Base-by-base conservation (phyloP, 2,888 invertebrate species). In the Euplexia lucipara region DNA sequence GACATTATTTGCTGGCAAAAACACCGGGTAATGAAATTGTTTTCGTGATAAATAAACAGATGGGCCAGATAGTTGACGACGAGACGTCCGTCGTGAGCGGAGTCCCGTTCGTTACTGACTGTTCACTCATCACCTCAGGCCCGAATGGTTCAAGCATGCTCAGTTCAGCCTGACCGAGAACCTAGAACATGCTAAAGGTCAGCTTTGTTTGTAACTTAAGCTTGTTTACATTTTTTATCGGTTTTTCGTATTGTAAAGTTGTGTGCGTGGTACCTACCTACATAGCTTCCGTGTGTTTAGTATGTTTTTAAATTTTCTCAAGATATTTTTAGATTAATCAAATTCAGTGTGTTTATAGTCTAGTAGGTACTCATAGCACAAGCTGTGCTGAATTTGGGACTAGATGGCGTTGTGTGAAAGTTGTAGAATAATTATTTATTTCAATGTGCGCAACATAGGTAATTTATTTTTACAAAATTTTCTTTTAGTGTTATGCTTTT, bases 131-230 rank as follows among this genome's bases (percentile, higher is more conserved):
- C 6, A 20, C 26, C 37, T 32, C 10, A n/a, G 10, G n/a, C n/a
- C 12, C 34, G 14, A 22, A 12, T 39, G 3, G 30, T 16, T 26
- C 26, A 45, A 10, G 7, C 54, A 39, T 51, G 52, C 39, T 68
- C 58, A 14, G 16, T 45, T 41, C 16, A 14, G 14, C 20, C 39
- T 56, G 51, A 62, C 70, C 62, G 16, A 35, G 51, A 47, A 62
- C 75, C 70, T 75, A 59, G 62, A 75, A 48, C 32, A 30, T 59
- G n/a, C 18, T 52, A 56, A 59, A 63, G 64, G 56, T 60, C 56
- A 64, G 12, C 37, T 49, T 73, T 64, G 64, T 70, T 74, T 64
- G 52, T 39, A 26, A 57, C 37, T 70, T 18, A 30, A 6, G 4
- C 35, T 41, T 22, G 6, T 54, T 56, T 16, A 60, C 45, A 73